Evolutionary conservation across 2,113 vertebrate genomes (phyloP).

Genomic region (Rousettus leschenaultii): DNA sequence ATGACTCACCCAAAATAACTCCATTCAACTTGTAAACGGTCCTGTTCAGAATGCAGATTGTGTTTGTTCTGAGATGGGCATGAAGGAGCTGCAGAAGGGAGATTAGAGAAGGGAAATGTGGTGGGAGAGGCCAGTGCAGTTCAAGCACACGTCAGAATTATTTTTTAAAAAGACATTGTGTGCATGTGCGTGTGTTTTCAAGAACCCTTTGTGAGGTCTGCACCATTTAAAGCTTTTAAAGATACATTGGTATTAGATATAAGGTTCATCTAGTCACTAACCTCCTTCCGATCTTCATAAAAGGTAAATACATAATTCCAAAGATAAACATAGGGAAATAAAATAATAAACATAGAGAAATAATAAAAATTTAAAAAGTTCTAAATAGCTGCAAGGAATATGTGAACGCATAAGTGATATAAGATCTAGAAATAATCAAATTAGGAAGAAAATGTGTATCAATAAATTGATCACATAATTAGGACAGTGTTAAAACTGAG

Average conservation of each 20-base stretch:
- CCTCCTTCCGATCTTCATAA: background rate
- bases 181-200: background rate
- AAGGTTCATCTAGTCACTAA: background rate
- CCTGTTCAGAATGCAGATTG: conserved; percentile 72
- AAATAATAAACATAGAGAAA: background rate
- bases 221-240: background rate
- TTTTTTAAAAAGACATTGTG: background rate
- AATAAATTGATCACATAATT: background rate
- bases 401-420: background rate
- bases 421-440: background rate
- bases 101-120: conserved; percentile 66
- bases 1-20: conserved; percentile 78
- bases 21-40: conserved; percentile 68
- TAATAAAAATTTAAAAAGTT: background rate
- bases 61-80: conserved; percentile 64
- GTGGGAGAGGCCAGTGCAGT: conserved; percentile 27
- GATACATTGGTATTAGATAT: background rate
- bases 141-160: background rate
- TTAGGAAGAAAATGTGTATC: background rate
- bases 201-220: background rate
- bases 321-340: background rate
- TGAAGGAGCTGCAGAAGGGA: conserved; percentile 52
- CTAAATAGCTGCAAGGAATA: background rate
- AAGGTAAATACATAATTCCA: conserved; percentile 19
- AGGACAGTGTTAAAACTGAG: background rate